These are phyloP conservation scores for Catagonus wagneri DNA, from an alignment of 2,113 vertebrate species.

Conservation along the genomic window DNA sequence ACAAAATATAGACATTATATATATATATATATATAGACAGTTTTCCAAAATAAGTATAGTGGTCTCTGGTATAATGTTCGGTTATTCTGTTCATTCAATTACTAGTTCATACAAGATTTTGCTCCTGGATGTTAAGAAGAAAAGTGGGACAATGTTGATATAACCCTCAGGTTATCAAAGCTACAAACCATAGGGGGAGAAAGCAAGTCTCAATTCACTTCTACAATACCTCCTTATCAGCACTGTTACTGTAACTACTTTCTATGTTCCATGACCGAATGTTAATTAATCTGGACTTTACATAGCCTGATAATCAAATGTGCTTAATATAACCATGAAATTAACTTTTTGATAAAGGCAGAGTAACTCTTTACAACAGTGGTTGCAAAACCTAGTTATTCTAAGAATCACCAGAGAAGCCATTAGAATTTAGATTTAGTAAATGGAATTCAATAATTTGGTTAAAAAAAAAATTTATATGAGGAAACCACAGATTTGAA, in stretches of 20 bases:
- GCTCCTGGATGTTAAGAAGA: not conserved
- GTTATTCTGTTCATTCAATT: conserved; percentile 3
- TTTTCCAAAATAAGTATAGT: conserved; percentile 32
- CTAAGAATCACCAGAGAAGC: not conserved
- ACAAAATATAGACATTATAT: not conserved
- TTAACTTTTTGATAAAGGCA: not conserved
- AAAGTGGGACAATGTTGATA: not conserved
- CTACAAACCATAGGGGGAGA: not conserved
- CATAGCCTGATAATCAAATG: conserved; percentile 2
- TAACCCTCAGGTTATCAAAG: not conserved
- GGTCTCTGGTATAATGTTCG: not conserved
- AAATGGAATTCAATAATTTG: conserved; percentile 24
- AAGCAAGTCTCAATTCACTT: not conserved
- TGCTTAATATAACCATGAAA: conserved; percentile 13
- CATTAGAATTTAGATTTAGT: conserved; percentile 38
- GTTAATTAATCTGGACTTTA: conserved; percentile 28
- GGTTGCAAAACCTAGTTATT: conserved; percentile 27
- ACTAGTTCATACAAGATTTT: conserved; percentile 34
- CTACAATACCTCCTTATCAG: not conserved
- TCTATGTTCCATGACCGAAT: not conserved
- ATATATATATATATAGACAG: not conserved
- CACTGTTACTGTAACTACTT: not conserved
- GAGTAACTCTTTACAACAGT: not conserved
- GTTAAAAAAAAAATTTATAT: not conserved
- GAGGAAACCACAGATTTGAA: conserved; percentile 13